These are phyloP conservation scores for Cephus pygmeus DNA, from an alignment of 2,888 invertebrate genomes.

Conservation along the genomic window DNA sequence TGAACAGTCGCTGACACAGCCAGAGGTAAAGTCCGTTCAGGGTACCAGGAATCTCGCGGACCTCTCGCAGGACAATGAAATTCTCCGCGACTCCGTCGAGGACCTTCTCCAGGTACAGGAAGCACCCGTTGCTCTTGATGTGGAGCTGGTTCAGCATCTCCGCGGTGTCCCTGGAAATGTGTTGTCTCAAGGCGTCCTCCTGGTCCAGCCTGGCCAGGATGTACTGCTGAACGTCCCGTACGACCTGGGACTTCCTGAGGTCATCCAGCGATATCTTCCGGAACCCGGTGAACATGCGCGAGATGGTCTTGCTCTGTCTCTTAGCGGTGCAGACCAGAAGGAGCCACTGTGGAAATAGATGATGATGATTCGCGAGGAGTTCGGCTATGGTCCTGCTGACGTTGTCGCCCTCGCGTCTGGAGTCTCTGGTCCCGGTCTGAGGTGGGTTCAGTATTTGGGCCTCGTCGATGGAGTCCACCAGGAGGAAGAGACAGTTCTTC, in stretches of 20 bases:
- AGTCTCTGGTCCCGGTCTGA: constrained; percentile 69
- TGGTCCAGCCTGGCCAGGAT: constrained; percentile 90
- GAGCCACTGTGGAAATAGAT: constrained; percentile 93
- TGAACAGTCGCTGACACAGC: constrained; percentile 93
- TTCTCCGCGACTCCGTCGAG: constrained; percentile 93
- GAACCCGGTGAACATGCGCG: constrained; percentile 87
- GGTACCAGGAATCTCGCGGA: constrained; percentile 94
- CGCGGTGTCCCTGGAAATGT: constrained; percentile 91
- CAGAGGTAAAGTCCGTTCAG: constrained; percentile 94
- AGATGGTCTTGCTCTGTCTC: constrained; percentile 84
- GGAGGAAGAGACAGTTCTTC: constrained; percentile 83
- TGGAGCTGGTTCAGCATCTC: constrained; percentile 94
- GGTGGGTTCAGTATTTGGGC: constrained; percentile 63
- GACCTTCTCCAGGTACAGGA: constrained; percentile 87
- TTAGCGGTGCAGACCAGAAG: constrained; percentile 89
- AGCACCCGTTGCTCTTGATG: constrained; percentile 95
- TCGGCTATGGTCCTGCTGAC: constrained; percentile 79
- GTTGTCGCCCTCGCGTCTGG: constrained; percentile 61
- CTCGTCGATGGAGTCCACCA: constrained; percentile 95
- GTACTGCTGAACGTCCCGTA: constrained; percentile 95
- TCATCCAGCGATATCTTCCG: constrained; percentile 93
- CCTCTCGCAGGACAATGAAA: constrained; percentile 90
- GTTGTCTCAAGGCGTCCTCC: constrained; percentile 87
- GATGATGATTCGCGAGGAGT: constrained; percentile 88
- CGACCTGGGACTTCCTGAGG: constrained; percentile 87